Conservation (phyloP, 2,113 vertebrate species). For the Panthera uncia region DNA sequence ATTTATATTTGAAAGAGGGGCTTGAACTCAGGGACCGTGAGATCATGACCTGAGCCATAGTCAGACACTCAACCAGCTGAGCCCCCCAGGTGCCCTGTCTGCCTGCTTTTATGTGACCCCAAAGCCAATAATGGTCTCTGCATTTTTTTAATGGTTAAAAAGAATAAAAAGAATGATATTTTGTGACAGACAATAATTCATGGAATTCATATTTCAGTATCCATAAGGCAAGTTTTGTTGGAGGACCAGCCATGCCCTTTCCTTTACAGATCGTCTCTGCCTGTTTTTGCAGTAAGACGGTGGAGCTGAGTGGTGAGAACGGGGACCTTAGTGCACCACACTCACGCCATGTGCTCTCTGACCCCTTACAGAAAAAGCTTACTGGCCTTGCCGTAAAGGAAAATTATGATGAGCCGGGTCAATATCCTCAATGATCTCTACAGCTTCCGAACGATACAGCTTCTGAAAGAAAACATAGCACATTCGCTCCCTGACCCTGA, state of each 20-base stretch:
- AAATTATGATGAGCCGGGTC: neutral
- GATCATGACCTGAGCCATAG: too few relatives aligned
- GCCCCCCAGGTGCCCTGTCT: too few relatives aligned
- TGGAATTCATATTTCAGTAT: neutral
- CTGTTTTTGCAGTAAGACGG: neutral
- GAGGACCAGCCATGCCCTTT: too few relatives aligned
- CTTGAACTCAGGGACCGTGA: too few relatives aligned
- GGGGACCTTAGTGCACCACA: too few relatives aligned
- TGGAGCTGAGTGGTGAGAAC: too few relatives aligned
- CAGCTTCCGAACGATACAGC: neutral
- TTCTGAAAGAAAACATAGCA: neutral
- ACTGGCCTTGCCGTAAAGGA: neutral
- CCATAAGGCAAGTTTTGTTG: neutral
- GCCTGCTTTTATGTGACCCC: neutral
- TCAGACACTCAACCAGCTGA: too few relatives aligned
- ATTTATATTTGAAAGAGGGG: too few relatives aligned
- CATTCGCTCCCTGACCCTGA: neutral
- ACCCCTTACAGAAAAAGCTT: neutral
- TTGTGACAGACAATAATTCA: neutral
- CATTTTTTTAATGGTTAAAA: neutral
- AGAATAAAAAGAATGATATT: neutral
- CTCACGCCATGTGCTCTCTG: neutral
- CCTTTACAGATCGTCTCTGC: fast-evolving
- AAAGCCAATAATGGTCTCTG: neutral
- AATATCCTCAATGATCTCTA: neutral